phyloP scores from a whole-genome alignment of 92 coral and sea anemone genomes.

The Desmophyllum pertusum region DNA sequence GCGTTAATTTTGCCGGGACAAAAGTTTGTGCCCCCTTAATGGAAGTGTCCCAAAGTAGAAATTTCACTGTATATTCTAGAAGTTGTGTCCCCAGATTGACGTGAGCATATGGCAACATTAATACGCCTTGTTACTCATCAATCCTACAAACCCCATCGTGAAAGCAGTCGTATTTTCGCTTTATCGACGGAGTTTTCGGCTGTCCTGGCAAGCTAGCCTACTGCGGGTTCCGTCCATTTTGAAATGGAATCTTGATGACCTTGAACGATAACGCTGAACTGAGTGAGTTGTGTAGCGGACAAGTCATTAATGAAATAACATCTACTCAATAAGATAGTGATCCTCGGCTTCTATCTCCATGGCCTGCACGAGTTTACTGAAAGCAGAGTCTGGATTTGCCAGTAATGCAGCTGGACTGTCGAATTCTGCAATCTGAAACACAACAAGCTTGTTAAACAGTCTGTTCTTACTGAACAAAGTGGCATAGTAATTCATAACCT shows the following conservation, averaged over 20 bases:
- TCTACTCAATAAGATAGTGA: conserved; percentile 24
- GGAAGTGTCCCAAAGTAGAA: no score
- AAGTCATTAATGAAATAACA: background rate
- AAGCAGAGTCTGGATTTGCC: conserved; percentile 75
- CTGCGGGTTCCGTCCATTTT: background rate
- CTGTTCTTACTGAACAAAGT: background rate
- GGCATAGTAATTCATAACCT: no score
- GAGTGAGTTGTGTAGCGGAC: background rate
- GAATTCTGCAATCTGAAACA: conserved; percentile 80
- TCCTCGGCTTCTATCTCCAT: conserved; percentile 62
- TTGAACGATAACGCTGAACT: no score
- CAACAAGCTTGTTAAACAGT: background rate
- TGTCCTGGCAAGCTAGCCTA: background rate
- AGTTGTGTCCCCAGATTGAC: no score
- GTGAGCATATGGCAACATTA: no score
- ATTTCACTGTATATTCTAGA: no score
- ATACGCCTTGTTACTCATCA: no score
- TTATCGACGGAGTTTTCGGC: background rate
- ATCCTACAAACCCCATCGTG: background rate
- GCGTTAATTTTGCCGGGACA: no score
- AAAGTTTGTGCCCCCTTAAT: no score
- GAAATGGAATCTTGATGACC: no score
- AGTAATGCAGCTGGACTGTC: conserved; percentile 76
- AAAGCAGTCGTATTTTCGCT: no score
- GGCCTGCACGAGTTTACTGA: conserved; percentile 85